Evolutionary conservation across 1,140 invertebrate genomes (phyloP).

Genomic region (Rhyzopertha dominica): DNA sequence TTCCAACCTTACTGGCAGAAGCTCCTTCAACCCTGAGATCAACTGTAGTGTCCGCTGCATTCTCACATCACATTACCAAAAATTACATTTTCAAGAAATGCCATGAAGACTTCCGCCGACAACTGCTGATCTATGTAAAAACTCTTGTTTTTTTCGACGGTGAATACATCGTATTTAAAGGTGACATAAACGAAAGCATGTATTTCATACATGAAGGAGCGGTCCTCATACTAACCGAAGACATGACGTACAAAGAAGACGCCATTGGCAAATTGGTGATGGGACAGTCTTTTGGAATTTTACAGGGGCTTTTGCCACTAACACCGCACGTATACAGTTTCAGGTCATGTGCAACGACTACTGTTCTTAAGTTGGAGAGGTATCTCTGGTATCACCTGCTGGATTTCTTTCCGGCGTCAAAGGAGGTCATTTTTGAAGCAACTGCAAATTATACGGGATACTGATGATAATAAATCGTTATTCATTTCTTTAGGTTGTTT

Average conservation of each 20-base stretch:
- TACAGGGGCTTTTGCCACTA: constrained; percentile 3
- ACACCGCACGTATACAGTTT: constrained; percentile 9
- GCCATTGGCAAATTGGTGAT: not conserved
- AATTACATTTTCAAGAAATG: constrained; percentile 10
- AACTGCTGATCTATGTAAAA: not conserved
- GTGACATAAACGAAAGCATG: constrained; percentile 8
- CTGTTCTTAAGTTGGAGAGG: constrained; percentile 1
- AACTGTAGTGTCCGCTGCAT: constrained; percentile 3
- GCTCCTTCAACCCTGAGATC: not conserved
- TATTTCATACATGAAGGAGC: constrained; percentile 10
- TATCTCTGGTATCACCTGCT: constrained; percentile 6
- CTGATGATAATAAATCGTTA: too few relatives aligned
- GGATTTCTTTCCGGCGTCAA: constrained; percentile 3
- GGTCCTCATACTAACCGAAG: constrained; percentile 1
- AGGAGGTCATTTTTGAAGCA: constrained; percentile 1
- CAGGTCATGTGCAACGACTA: not conserved
- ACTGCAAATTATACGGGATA: constrained; percentile 3
- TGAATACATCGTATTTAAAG: constrained; percentile 10
- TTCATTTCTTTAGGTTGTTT: too few relatives aligned
- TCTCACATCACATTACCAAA: not conserved
- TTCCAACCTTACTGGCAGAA: constrained; percentile 3
- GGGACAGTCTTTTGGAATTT: constrained; percentile 1
- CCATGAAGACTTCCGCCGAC: constrained; percentile 6
- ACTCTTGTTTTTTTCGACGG: constrained; percentile 1
- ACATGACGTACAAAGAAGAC: constrained; percentile 6